Evolutionary conservation across 2,888 invertebrate genomes (phyloP).

Genomic region (Eubasilissa splendida): DNA sequence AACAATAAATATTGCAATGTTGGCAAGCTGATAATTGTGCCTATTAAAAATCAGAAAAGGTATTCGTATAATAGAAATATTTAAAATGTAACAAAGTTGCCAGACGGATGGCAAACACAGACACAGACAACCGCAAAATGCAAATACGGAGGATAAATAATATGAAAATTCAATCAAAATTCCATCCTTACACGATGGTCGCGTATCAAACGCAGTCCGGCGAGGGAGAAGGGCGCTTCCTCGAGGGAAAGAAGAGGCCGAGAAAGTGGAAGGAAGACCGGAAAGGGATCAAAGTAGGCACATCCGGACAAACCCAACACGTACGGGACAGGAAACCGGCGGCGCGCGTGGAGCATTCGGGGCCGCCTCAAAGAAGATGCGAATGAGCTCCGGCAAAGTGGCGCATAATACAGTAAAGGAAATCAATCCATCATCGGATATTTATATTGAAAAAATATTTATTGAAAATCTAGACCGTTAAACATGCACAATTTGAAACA

Average conservation of each 20-base stretch:
- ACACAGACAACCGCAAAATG: conserved; percentile 8
- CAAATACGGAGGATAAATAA: conserved; percentile 40
- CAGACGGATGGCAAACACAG: neutral
- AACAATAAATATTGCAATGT: too few relatives aligned
- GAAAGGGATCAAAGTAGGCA: conserved; percentile 57
- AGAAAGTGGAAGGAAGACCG: neutral
- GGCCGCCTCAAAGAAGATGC: conserved; percentile 8
- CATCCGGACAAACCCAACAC: conserved; percentile 52
- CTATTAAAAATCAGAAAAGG: too few relatives aligned
- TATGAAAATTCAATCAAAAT: conserved; percentile 57
- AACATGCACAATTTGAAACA: neutral
- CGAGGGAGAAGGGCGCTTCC: neutral
- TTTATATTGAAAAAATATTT: neutral
- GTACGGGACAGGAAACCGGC: conserved; percentile 35
- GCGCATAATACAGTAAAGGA: neutral
- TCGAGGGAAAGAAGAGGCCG: conserved; percentile 40
- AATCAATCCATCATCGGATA: neutral
- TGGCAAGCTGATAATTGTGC: too few relatives aligned
- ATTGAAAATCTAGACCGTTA: neutral
- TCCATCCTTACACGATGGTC: conserved; percentile 36
- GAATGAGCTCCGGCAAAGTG: neutral
- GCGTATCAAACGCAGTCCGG: conserved; percentile 40
- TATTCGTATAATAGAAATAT: too few relatives aligned
- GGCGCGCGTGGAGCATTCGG: conserved; percentile 21
- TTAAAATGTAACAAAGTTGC: too few relatives aligned